A percentile compares a stretch with the other conserved stretches of the same genome.
These are phyloP conservation scores for Uropsilus gracilis DNA, from an alignment of 2,113 vertebrate species.

Conservation along the genomic window DNA sequence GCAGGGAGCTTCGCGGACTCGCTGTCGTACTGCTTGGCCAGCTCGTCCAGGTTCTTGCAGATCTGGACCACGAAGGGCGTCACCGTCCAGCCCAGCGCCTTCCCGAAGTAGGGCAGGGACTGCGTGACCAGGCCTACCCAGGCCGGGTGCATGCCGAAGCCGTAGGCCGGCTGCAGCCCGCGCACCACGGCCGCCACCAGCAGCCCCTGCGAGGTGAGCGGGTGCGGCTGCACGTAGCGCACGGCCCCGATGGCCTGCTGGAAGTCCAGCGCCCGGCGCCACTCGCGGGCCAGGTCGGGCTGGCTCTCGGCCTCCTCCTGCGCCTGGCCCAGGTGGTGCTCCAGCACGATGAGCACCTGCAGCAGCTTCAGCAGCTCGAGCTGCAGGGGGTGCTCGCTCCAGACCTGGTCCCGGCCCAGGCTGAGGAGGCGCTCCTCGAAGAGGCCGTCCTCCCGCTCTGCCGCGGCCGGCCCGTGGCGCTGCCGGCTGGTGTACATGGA, in stretches of 20 bases:
- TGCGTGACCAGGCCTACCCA: slow-evolving; percentile 94
- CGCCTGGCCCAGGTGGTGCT: slow-evolving; percentile 89
- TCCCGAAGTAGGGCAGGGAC: slow-evolving; percentile 93
- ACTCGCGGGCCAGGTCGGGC: slow-evolving; percentile 92
- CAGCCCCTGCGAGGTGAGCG: slow-evolving; percentile 95
- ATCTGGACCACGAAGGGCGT: slow-evolving; percentile 94
- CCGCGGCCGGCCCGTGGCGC: slow-evolving; percentile 77
- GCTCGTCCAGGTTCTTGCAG: slow-evolving; percentile 96
- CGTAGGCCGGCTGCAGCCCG: slow-evolving; percentile 93
- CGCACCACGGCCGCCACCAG: slow-evolving; percentile 94
- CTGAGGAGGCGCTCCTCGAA: slow-evolving; percentile 93
- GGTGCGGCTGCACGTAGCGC: slow-evolving; percentile 92
- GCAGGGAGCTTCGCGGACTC: slow-evolving; percentile 87
- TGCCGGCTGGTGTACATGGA: slow-evolving; percentile 95
- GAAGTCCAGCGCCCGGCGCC: slow-evolving; percentile 93
- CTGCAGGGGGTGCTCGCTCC: slow-evolving; percentile 95
- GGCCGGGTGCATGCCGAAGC: slow-evolving; percentile 95
- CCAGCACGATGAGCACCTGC: slow-evolving; percentile 93
- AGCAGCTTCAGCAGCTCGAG: slow-evolving; percentile 96
- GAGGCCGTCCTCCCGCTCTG: slow-evolving; percentile 82
- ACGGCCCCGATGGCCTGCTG: slow-evolving; percentile 95
- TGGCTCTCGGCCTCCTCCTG: slow-evolving; percentile 85
- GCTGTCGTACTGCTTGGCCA: slow-evolving; percentile 94
- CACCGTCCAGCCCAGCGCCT: slow-evolving; percentile 94
- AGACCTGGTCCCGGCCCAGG: slow-evolving; percentile 90